phyloP scores from a whole-genome alignment of 1,140 invertebrate species.

The Drosophila murphyi region DNA sequence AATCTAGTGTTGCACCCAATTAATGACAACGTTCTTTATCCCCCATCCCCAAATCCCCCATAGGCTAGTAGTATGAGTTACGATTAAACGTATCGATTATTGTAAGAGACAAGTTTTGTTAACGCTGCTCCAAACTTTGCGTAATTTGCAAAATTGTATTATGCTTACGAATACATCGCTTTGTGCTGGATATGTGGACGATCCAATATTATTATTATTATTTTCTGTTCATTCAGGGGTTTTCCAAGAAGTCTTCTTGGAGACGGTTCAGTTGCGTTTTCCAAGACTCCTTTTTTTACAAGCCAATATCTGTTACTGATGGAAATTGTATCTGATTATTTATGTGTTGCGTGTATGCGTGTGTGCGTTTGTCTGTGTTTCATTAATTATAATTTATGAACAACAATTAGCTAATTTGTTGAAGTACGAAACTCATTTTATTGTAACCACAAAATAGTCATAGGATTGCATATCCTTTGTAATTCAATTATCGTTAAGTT shows the following conservation, averaged over 20 bases:
- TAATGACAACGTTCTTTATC: conserved; percentile 39
- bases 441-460: conserved; percentile 12
- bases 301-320: too few species aligned
- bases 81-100: conserved; percentile 33
- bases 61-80: conserved; percentile 58
- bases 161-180: conserved; percentile 41
- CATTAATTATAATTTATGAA: conserved; percentile 20
- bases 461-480: conserved; percentile 5
- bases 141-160: conserved; percentile 46
- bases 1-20: conserved; percentile 87
- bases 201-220: background rate
- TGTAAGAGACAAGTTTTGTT: conserved; percentile 16
- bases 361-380: conserved; percentile 4
- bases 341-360: background rate
- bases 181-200: conserved; percentile 25
- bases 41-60: background rate
- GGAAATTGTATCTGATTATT: conserved; percentile 1
- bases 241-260: background rate
- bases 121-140: conserved; percentile 16
- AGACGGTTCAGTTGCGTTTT: background rate
- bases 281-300: background rate
- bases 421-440: conserved; percentile 22
- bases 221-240: conserved; percentile 11
- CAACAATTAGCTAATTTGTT: conserved; percentile 31
- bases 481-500: conserved; percentile 53